Base-by-base conservation (phyloP, 2,113 vertebrate species). In the Panurus biarmicus region DNA sequence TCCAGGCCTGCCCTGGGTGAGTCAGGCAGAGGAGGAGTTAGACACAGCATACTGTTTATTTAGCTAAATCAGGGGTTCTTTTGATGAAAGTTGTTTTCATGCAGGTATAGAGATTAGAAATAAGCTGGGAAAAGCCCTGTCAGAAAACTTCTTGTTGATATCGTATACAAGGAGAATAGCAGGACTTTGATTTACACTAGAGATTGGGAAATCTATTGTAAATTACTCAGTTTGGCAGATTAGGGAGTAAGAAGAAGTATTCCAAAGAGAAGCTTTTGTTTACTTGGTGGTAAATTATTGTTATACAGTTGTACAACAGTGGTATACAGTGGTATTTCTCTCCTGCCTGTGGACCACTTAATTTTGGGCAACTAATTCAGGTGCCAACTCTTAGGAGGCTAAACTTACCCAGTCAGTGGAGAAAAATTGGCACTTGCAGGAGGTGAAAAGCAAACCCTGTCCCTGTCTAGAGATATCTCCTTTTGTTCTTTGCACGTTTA, bases 1-100 rank as follows among this genome's bases (percentile, higher is more conserved):
- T 97, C 97, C 95, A 91, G 90, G 82, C 81, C 87, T 92, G 88
- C 94, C 96, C 94, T 91, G 28, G 1, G 92, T 97, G 94, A 96
- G 61, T 93, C 51, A 87, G 88, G 77, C 86, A 61, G 87, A 91
- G 91, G 95, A 94, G 92, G 96, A 97, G 96, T 87, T 91, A 95
- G 83, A 91, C 70, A 80, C 65, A 89, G 77, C 86, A 21, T 58
- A 80, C 76, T 96, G 72, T 97, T 97, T 96, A 88, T 97, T 93
- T 86, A 94, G 66, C 80, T 96, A 93, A 94, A 72, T 80, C 87
- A 53, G 75, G 70, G 42, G 44, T 66, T 85, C 91, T 69, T 85
- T 94, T 96, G 89, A 82, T 96, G 69, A 90, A 57, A 67, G 35
- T 44, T 85, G 66, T 86, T 93, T 94, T 91, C 90, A 72, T 96